Conservation (phyloP, 2,888 invertebrate genomes). For the Agelastica alni region DNA sequence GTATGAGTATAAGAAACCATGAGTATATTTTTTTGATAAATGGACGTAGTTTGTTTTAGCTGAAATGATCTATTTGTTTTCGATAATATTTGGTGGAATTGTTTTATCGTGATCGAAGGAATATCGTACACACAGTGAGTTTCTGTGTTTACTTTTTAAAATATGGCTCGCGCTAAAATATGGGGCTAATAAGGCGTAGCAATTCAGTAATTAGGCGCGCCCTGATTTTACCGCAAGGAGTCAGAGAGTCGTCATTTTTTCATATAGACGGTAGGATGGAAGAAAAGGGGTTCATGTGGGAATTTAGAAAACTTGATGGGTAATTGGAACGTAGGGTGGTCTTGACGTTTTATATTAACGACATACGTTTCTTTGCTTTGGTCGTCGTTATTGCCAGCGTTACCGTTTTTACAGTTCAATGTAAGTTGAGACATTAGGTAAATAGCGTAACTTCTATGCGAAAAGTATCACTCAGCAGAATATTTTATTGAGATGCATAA, state of each 20-base stretch:
- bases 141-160: conserved; percentile 36
- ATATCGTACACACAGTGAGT: conserved; percentile 3
- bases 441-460: too few relatives aligned
- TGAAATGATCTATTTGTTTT: too few relatives aligned
- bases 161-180: conserved; percentile 31
- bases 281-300: conserved; percentile 1
- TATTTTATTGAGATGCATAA: too few relatives aligned
- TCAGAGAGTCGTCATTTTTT: conserved; percentile 13
- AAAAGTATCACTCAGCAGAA: too few relatives aligned
- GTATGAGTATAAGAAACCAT: too few relatives aligned
- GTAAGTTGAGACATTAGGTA: too few relatives aligned
- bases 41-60: too few relatives aligned
- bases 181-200: conserved; percentile 35
- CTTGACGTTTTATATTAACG: conserved; percentile 2
- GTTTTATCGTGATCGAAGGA: background rate
- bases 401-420: too few relatives aligned
- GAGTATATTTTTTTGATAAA: too few relatives aligned
- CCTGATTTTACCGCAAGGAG: conserved; percentile 25
- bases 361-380: too few relatives aligned
- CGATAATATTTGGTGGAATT: conserved; percentile 18
- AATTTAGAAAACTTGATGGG: background rate
- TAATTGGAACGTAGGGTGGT: conserved; percentile 3
- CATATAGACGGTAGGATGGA: conserved; percentile 3
- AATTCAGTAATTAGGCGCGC: conserved; percentile 34
- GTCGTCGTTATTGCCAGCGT: too few relatives aligned